phyloP scores from a whole-genome alignment of 2,797 vertebrate species.

The Fistularia commersonii region DNA sequence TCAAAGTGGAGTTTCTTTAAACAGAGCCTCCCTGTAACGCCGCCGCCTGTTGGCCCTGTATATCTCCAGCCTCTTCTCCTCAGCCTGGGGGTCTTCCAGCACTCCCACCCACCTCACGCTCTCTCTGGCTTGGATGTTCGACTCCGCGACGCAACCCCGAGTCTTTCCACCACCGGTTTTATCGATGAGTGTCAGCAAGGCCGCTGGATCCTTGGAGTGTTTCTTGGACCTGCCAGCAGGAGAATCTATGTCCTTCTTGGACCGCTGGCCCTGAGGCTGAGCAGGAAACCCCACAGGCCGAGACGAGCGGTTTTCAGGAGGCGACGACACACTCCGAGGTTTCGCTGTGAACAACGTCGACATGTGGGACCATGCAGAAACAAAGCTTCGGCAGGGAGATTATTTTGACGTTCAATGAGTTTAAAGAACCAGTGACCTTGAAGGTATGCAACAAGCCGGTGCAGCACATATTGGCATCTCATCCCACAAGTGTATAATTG shows the following conservation, averaged over 20 bases:
- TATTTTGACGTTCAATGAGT: not conserved
- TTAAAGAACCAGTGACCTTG: too few species aligned
- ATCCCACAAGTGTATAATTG: too few species aligned
- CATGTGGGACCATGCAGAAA: too few species aligned
- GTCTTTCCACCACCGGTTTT: not conserved
- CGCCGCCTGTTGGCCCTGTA: conserved; percentile 81
- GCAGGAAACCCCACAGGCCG: conserved; percentile 1
- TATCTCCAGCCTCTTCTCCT: conserved; percentile 76
- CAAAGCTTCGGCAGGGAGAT: conserved; percentile 5
- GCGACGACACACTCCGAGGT: conserved; percentile 15
- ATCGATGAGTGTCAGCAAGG: not conserved
- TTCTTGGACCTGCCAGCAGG: conserved; percentile 29
- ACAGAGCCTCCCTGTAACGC: conserved; percentile 71
- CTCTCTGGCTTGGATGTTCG: conserved; percentile 41
- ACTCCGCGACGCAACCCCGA: conserved; percentile 1
- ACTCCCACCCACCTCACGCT: conserved; percentile 85
- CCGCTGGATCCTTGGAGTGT: conserved; percentile 3
- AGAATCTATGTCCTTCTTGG: conserved; percentile 18
- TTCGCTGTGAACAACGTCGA: conserved; percentile 64
- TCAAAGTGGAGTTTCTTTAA: conserved; percentile 19
- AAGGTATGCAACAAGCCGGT: conserved; percentile 8
- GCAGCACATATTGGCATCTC: too few species aligned
- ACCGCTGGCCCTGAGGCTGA: conserved; percentile 19
- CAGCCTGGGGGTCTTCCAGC: conserved; percentile 79
- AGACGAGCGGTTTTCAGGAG: conserved; percentile 19